Percentiles rank a stretch among this genome's conserved stretches.
These are phyloP conservation scores for Cariama cristata DNA, from an alignment of 2,113 vertebrate genomes.

Conservation along the genomic window DNA sequence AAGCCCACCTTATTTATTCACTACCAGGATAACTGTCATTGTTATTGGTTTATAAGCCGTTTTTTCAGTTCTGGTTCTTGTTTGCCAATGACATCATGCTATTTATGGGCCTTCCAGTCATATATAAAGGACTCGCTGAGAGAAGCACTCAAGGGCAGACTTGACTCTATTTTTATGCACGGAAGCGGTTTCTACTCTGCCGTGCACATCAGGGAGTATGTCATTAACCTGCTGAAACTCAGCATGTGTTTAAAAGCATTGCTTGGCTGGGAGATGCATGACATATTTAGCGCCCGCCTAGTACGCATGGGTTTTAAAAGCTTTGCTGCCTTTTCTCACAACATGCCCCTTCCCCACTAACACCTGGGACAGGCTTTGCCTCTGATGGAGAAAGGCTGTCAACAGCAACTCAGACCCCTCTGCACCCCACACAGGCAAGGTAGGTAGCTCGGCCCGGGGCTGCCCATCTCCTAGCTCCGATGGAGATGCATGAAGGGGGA, in stretches of 20 bases:
- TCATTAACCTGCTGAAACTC: neutral
- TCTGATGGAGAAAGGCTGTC: neutral
- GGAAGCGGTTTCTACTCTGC: neutral
- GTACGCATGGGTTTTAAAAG: neutral
- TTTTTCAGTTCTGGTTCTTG: neutral
- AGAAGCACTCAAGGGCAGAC: neutral
- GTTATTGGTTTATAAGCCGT: neutral
- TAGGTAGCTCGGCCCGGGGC: neutral
- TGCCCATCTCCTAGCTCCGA: neutral
- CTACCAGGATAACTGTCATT: accelerated
- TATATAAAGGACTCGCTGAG: neutral
- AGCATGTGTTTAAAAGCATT: neutral
- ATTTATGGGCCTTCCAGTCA: neutral
- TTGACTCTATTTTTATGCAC: neutral
- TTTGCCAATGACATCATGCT: neutral
- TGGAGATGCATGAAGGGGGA: neutral
- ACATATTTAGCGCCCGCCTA: neutral
- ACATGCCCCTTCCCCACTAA: accelerated
- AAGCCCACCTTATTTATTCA: neutral
- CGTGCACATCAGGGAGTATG: neutral
- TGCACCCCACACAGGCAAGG: too few species aligned
- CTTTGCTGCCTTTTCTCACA: neutral
- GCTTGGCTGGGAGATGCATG: neutral
- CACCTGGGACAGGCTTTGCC: neutral
- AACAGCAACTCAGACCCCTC: accelerated